Evolutionary conservation across 2,797 vertebrate genomes (phyloP).

Genomic region (Rhodeus uyekii): DNA sequence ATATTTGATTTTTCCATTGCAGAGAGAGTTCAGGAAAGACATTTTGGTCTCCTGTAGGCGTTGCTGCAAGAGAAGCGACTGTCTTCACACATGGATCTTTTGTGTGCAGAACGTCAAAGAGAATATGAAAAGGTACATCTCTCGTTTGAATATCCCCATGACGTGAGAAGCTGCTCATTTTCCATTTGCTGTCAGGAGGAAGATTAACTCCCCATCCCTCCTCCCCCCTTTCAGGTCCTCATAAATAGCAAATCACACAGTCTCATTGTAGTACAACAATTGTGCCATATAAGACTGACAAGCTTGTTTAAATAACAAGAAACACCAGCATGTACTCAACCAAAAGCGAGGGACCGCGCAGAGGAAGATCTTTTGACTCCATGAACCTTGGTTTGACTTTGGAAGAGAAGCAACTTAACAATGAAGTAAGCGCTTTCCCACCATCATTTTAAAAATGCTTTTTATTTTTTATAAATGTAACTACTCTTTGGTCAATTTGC

Average conservation of each 20-base stretch:
- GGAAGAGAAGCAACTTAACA: conserved; percentile 83
- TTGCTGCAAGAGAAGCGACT: not conserved
- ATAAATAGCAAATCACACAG: conserved; percentile 74
- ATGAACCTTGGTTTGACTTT: conserved; percentile 75
- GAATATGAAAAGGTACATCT: conserved; percentile 60
- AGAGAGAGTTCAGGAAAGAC: not conserved
- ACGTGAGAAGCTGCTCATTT: conserved; percentile 72
- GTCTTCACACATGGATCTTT: not conserved
- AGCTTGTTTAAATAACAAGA: conserved; percentile 33
- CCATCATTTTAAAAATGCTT: not conserved
- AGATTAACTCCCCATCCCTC: conserved; percentile 67
- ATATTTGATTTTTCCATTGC: not conserved
- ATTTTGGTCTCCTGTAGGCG: not conserved
- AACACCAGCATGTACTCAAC: conserved; percentile 78
- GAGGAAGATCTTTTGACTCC: conserved; percentile 85
- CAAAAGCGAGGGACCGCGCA: conserved; percentile 77
- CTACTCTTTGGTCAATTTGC: not conserved
- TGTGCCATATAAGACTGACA: not conserved
- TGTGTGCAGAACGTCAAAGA: conserved; percentile 51
- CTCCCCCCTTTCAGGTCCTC: conserved; percentile 60
- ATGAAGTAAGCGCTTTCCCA: conserved; percentile 69
- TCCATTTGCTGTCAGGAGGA: conserved; percentile 74
- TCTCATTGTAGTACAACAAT: conserved; percentile 52
- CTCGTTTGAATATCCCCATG: conserved; percentile 59
- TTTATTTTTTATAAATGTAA: not conserved